Evolutionary conservation across 2,797 vertebrate species (phyloP).

Genomic region (Pangasius djambal): DNA sequence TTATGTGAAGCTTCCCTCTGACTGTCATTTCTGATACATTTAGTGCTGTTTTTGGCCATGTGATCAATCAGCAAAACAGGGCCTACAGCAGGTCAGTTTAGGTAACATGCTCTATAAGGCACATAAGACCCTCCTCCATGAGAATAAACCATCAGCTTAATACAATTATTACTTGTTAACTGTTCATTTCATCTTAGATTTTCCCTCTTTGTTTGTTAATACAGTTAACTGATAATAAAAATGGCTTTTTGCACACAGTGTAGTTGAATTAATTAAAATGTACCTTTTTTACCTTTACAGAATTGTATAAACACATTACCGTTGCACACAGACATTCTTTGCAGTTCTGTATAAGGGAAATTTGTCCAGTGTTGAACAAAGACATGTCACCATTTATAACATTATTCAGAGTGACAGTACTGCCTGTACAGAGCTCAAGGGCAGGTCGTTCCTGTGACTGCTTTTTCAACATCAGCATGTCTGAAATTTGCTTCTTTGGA

Average conservation of each 20-base stretch:
- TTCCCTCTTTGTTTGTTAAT: neutral
- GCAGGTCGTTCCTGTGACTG: conserved; percentile 33
- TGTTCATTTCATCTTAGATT: neutral
- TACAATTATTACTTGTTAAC: neutral
- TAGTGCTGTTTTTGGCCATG: neutral
- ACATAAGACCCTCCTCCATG: conserved; percentile 6
- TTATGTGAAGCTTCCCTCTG: conserved; percentile 24
- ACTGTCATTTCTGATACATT: conserved; percentile 13
- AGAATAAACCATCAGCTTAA: conserved; percentile 5
- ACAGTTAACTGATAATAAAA: neutral
- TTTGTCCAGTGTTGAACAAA: conserved; percentile 17
- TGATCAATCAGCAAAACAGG: neutral
- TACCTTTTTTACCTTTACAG: neutral
- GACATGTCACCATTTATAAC: conserved; percentile 19
- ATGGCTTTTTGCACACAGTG: neutral
- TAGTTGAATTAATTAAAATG: neutral
- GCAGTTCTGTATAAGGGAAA: neutral
- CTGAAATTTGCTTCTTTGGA: conserved; percentile 27
- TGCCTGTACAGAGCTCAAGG: conserved; percentile 43
- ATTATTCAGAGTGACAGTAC: conserved; percentile 47
- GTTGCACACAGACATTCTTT: neutral
- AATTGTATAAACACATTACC: neutral
- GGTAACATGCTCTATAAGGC: neutral
- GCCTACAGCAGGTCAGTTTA: neutral
- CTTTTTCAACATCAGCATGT: conserved; percentile 26